These are phyloP conservation scores for Spodoptera litura DNA, from an alignment of 1,140 invertebrate genomes.

Conservation along the genomic window DNA sequence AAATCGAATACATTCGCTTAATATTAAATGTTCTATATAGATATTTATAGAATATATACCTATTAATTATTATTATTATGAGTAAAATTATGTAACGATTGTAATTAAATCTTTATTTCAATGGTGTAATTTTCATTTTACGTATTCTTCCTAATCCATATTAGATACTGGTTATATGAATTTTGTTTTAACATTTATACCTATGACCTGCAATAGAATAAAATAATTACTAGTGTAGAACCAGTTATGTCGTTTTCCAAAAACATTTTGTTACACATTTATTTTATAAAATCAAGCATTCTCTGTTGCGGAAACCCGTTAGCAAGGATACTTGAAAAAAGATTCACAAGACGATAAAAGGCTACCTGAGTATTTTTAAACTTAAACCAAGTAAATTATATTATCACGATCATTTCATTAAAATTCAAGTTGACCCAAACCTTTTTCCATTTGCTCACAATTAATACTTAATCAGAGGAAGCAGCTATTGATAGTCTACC, in stretches of 20 bases:
- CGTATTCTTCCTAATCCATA: slow-evolving; percentile 4
- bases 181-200: too few species aligned
- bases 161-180: neutral
- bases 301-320: slow-evolving; percentile 19
- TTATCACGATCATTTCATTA: slow-evolving; percentile 38
- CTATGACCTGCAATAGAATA: too few species aligned
- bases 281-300: neutral
- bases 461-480: slow-evolving; percentile 34
- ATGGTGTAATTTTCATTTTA: slow-evolving; percentile 51
- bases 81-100: slow-evolving; percentile 85
- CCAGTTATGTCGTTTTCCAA: neutral
- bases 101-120: slow-evolving; percentile 86
- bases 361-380: slow-evolving; percentile 23
- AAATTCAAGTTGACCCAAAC: neutral
- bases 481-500: slow-evolving; percentile 27
- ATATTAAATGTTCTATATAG: slow-evolving; percentile 85
- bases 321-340: slow-evolving; percentile 15
- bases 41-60: slow-evolving; percentile 85
- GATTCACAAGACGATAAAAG: slow-evolving; percentile 25
- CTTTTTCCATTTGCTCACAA: slow-evolving; percentile 42
- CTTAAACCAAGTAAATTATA: slow-evolving; percentile 37
- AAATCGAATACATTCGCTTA: slow-evolving; percentile 85
- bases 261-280: neutral
- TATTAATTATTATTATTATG: slow-evolving; percentile 81
- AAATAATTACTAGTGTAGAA: neutral